phyloP scores from a whole-genome alignment of 2,113 vertebrate species.

The Orycteropus afer region DNA sequence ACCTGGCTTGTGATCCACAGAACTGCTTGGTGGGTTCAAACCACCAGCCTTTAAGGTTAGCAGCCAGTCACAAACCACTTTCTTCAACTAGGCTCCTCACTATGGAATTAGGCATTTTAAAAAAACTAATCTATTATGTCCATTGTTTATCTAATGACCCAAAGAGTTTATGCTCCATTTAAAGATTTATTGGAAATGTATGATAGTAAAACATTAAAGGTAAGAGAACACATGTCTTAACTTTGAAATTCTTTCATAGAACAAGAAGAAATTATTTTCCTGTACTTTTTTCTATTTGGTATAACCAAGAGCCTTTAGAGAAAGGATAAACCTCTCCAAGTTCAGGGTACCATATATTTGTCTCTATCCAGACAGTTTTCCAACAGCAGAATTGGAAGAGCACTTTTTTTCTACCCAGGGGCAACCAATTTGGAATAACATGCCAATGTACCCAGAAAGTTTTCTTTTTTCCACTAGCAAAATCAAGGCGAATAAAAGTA shows the following conservation, averaged over 20 bases:
- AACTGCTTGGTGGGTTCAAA: background rate
- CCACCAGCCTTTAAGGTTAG: background rate
- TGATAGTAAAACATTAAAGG: background rate
- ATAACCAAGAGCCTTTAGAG: conserved; percentile 2
- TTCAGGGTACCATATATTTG: background rate
- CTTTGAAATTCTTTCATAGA: conserved; percentile 24
- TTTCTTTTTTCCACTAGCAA: background rate
- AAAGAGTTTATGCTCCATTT: background rate
- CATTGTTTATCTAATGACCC: background rate
- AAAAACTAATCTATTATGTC: background rate
- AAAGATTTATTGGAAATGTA: conserved; percentile 35
- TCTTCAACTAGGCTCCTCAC: background rate
- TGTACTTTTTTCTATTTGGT: conserved; percentile 16
- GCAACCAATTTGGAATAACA: background rate
- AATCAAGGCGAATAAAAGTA: conserved; percentile 50
- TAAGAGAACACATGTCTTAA: conserved; percentile 29
- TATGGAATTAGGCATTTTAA: background rate
- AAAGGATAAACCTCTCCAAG: background rate
- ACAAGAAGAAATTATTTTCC: background rate
- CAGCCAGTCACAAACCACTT: background rate
- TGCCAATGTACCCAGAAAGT: background rate
- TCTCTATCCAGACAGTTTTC: background rate
- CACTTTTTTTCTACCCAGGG: conserved; percentile 24
- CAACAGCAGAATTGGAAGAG: background rate
- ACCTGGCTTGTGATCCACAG: background rate